Base-by-base conservation (phyloP, 2,113 vertebrate genomes). In the Cavia aperea region DNA sequence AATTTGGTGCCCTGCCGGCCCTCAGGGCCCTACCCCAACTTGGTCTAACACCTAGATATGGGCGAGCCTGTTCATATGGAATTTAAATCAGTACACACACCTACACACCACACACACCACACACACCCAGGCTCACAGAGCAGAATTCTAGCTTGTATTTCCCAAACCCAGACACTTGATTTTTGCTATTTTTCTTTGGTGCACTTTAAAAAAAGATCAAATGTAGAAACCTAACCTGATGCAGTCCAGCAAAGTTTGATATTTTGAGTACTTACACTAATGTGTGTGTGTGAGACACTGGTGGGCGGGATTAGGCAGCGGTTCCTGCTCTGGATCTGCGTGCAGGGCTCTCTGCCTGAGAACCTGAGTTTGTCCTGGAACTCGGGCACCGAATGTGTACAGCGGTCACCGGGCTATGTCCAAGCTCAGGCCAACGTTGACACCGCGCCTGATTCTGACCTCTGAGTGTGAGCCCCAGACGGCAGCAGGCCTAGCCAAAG, bases 391-490 rank as follows among this genome's bases (percentile, higher is more conserved):
- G 4, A 31, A 9, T 1, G 5, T 24, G 33, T 8, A 3, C 36
- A 12, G 11, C 0, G 6, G 49, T 23, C 33, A 13, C n/a, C n/a
- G 16, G 31, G 10, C 43, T 26, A 4, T 2, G 33, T 29, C 51
- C 51, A 7, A 7, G 15, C 7, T 18, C 3, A 1, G 1, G 7
- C 18, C 0, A 5, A 7, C 2, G 56, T 5, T 29, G 46, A 18
- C 7, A 3, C 62, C 1, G 1, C 15, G 39, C 75, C 51, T 12
- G 39, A 4, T 21, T 36, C 58, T n/a, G 9, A 33, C 51, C 11
- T 2, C 8, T 1, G 58, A 1, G 3, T 26, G 2, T 7, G 0
- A 5, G 23, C 26, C 54, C 0, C 1, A 0, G 43, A n/a, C n/a
- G 3, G 16, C 46, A 29, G 4, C 19, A 36, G 39, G 33, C 49